Evolutionary conservation across 2,113 vertebrate species (phyloP).

Genomic region (Vidua macroura): DNA sequence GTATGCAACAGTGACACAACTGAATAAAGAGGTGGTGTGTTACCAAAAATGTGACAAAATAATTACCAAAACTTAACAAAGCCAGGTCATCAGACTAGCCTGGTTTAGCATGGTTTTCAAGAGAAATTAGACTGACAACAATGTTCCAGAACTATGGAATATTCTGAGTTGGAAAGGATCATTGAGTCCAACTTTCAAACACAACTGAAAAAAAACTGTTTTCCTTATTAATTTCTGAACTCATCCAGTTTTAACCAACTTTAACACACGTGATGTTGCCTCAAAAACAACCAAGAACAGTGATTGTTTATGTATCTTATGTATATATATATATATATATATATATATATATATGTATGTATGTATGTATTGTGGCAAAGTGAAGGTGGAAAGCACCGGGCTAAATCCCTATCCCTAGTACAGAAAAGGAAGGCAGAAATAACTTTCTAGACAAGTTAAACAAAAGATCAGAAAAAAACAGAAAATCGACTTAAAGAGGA

Average conservation of each 20-base stretch:
- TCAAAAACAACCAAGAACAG: neutral
- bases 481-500: neutral
- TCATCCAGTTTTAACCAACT: neutral
- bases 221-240: neutral
- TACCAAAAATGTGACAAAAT: neutral
- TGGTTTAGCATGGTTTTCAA: neutral
- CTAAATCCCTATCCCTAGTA: neutral
- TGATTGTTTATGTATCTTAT: too few relatives aligned
- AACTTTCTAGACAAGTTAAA: neutral
- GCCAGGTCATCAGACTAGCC: neutral
- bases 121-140: neutral
- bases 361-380: rapidly evolving
- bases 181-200: neutral
- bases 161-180: neutral
- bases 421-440: neutral
- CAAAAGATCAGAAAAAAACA: neutral
- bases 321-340: too few relatives aligned
- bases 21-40: rapidly evolving
- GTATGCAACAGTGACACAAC: neutral
- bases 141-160: neutral
- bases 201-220: neutral
- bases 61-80: neutral
- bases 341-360: rapidly evolving
- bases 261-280: neutral
- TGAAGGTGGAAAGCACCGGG: neutral